Evolutionary conservation across 2,888 invertebrate genomes (phyloP).

Genomic region (Drosophila quinaria): DNA sequence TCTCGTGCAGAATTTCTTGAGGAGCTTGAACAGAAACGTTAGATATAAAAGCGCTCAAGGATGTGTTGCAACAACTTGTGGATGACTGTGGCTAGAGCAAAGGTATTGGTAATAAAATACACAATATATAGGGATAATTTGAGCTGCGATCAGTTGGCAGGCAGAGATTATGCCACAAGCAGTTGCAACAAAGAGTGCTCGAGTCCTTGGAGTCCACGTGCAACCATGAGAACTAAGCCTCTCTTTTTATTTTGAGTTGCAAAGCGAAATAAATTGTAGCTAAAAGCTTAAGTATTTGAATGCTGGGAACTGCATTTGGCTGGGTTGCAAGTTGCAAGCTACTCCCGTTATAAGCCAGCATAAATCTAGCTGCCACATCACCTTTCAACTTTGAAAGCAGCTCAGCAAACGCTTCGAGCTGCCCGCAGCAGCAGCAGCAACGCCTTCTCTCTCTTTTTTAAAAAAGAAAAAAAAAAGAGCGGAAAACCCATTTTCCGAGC

Average conservation of each 20-base stretch:
- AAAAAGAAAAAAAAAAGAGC: conserved; percentile 37
- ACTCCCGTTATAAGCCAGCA: conserved; percentile 40
- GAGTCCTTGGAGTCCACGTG: conserved; percentile 9
- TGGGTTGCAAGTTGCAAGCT: conserved; percentile 11
- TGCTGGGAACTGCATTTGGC: conserved; percentile 8
- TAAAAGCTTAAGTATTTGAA: conserved; percentile 4
- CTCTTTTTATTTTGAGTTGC: background rate
- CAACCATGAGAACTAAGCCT: background rate
- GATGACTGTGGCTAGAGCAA: too few species aligned
- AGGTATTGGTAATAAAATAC: conserved; percentile 93
- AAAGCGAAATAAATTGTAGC: conserved; percentile 1
- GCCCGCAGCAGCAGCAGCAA: conserved; percentile 58
- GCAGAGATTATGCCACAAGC: conserved; percentile 91
- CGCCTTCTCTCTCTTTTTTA: conserved; percentile 60
- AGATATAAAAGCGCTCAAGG: conserved; percentile 86
- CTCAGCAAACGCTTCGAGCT: conserved; percentile 63
- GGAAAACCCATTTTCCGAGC: conserved; percentile 64
- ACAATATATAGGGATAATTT: conserved; percentile 89
- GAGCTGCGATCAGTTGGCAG: conserved; percentile 93
- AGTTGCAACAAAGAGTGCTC: conserved; percentile 88
- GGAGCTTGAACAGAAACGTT: background rate
- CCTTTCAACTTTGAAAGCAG: conserved; percentile 60
- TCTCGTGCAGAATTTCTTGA: background rate
- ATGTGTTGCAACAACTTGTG: conserved; percentile 91
- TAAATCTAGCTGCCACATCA: conserved; percentile 61